phyloP scores from a whole-genome alignment of 2,888 invertebrate species.

The Drosophila atroscutellata region DNA sequence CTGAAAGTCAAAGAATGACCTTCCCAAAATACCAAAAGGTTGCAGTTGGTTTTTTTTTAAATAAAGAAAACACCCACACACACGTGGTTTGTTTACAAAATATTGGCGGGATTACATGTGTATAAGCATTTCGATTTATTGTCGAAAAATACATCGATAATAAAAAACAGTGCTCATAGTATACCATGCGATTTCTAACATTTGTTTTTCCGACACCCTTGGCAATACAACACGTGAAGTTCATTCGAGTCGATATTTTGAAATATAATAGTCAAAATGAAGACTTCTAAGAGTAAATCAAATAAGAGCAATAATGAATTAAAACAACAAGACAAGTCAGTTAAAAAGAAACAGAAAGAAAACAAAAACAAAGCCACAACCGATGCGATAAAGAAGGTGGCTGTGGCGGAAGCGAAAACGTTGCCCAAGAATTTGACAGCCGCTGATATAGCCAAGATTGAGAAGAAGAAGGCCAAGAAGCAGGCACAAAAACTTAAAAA shows the following conservation, averaged over 20 bases:
- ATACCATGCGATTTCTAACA: neutral
- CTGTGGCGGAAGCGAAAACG: constrained; percentile 26
- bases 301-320: constrained; percentile 40
- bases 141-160: neutral
- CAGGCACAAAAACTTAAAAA: constrained; percentile 70
- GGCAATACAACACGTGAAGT: constrained; percentile 50
- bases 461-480: constrained; percentile 78
- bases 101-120: neutral
- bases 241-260: constrained; percentile 6
- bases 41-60: neutral
- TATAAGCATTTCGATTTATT: neutral
- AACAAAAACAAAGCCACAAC: constrained; percentile 31
- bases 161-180: neutral
- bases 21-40: neutral
- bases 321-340: constrained; percentile 33
- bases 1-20: neutral
- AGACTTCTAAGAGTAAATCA: constrained; percentile 37
- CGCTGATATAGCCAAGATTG: constrained; percentile 64
- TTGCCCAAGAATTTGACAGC: constrained; percentile 28
- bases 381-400: constrained; percentile 1
- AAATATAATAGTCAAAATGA: constrained; percentile 42
- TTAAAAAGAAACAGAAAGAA: constrained; percentile 48
- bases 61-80: neutral
- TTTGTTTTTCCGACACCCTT: constrained; percentile 28
- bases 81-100: neutral